Base-by-base conservation (phyloP, 2,797 vertebrate species). In the Synanceia verrucosa region DNA sequence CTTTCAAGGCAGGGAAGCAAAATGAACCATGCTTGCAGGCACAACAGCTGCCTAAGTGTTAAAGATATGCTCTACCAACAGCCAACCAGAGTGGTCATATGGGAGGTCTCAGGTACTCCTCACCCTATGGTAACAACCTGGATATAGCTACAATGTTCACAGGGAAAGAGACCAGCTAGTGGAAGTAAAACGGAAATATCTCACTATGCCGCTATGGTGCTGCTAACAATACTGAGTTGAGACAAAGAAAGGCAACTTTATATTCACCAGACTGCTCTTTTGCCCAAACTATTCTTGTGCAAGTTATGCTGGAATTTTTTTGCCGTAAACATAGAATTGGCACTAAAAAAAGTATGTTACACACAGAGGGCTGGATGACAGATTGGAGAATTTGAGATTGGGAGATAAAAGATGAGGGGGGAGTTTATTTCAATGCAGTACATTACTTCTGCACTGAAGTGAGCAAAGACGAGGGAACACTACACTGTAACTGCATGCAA, bases 381-480 rank as follows among this genome's bases (percentile, higher is more conserved):
- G 57, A 61, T 56, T 50, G 46, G 77, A 70, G 64, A 70, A 23
- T 41, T 47, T 26, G 47, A 61, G 59, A 70, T 46, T 36, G 24
- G 70, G 70, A 82, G n/a, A 63, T 78, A 78, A 68, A 78, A 78
- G 36, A 44, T 28, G 10, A 65, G 43, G 47, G 43, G 47, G 52
- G 57, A 51, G 21, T 77, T 64, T 62, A 65, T 52, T 62, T 81
- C 86, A 89, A 73, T 91, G 88, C 94, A 95, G 93, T 91, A 94
- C 94, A 94, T 94, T 94, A 94, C 92, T 79, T 93, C 94, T 93
- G 93, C 90, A 93, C 87, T 71, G 82, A 89, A 62, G 53, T 31
- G 62, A 69, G 82, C 76, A 58, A 66, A 73, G 74, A 83, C 2
- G 16, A 31, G 65, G 72, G 55, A 69, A 75, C 65, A 85, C 67